Percentiles rank a stretch among this genome's conserved stretches.
phyloP scores from a whole-genome alignment of 2,888 invertebrate species.

The Aricia artaxerxes region DNA sequence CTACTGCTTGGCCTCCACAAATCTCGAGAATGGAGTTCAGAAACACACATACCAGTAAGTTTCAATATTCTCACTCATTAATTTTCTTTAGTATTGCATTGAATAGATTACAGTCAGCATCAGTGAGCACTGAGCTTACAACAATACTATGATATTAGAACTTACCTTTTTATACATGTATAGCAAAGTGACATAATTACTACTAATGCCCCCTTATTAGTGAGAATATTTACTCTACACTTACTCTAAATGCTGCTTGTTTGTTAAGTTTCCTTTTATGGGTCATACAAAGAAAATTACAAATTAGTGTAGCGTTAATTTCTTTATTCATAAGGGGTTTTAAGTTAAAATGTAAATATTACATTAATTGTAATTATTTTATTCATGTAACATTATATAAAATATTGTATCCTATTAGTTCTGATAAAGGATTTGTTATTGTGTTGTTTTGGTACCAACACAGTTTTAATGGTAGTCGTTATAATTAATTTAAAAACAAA shows the following conservation, averaged over 20 bases:
- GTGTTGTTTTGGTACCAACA: background rate
- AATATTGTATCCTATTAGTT: too few species aligned
- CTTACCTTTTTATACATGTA: background rate
- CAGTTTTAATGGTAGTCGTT: background rate
- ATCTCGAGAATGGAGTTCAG: slow-evolving; percentile 80
- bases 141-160: background rate
- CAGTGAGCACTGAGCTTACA: background rate
- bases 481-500: background rate
- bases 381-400: too few species aligned
- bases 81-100: background rate
- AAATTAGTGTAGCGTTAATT: too few species aligned
- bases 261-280: too few species aligned
- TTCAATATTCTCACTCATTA: slow-evolving; percentile 32
- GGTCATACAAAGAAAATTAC: too few species aligned
- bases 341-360: too few species aligned
- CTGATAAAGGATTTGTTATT: background rate
- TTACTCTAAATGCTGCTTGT: too few species aligned
- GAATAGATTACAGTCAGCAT: slow-evolving; percentile 7
- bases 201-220: background rate
- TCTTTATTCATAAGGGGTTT: too few species aligned
- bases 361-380: too few species aligned
- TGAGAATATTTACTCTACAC: too few species aligned
- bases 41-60: slow-evolving; percentile 90
- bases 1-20: slow-evolving; percentile 91
- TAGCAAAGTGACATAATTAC: background rate